phyloP scores from a whole-genome alignment of 53 echinoderm and acorn worm genomes.

The Glandiceps talaboti region DNA sequence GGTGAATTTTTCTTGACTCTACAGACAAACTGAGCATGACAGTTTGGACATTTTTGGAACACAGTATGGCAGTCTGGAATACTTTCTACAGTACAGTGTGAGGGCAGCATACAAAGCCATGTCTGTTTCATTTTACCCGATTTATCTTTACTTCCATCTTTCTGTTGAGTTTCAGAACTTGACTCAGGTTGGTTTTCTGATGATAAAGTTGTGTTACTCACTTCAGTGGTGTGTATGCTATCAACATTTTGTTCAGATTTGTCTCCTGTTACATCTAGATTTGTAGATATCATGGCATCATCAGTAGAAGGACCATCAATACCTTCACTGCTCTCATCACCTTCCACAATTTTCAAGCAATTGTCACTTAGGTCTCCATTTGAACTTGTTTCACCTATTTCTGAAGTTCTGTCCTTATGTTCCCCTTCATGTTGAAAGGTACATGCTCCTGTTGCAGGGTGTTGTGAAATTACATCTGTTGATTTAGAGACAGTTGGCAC shows the following conservation, averaged over 20 bases:
- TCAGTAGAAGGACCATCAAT: too few species aligned
- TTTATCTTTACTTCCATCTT: too few species aligned
- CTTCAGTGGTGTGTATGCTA: neutral
- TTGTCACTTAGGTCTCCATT: neutral
- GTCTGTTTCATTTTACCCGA: neutral
- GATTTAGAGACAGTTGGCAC: neutral
- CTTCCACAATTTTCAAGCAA: neutral
- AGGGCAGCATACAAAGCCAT: neutral
- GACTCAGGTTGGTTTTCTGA: neutral
- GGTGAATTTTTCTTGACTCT: neutral
- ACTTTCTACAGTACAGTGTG: neutral
- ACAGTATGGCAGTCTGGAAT: neutral
- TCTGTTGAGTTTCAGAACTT: neutral
- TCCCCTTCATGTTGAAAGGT: too few species aligned
- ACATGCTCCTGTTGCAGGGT: too few species aligned
- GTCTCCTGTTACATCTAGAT: neutral
- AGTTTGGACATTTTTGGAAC: neutral
- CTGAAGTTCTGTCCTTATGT: neutral
- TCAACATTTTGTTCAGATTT: neutral
- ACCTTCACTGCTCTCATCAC: neutral
- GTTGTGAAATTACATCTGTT: too few species aligned
- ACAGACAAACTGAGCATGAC: neutral
- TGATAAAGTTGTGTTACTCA: neutral
- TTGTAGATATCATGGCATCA: neutral
- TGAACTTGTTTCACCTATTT: neutral